Evolutionary conservation across 2,888 invertebrate species (phyloP).

Genomic region (Syrista parreyssii): DNA sequence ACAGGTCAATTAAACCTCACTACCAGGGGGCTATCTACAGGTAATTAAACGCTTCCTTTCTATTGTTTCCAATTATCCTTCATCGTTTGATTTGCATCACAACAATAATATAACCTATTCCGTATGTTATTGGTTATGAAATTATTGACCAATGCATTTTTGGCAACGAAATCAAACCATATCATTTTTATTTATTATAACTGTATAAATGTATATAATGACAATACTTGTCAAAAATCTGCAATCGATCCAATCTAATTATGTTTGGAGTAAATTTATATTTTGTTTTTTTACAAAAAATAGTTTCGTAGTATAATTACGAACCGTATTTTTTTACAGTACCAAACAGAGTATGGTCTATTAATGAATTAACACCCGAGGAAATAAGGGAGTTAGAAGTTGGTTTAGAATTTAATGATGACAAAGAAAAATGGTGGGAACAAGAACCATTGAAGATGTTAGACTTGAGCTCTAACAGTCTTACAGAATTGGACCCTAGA

Average conservation of each 20-base stretch:
- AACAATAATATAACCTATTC: constrained; percentile 8
- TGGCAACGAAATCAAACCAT: neutral
- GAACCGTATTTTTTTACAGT: constrained; percentile 67
- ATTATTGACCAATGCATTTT: neutral
- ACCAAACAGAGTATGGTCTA: constrained; percentile 79
- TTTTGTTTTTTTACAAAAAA: neutral
- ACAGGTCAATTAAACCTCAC: constrained; percentile 85
- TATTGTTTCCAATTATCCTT: constrained; percentile 3
- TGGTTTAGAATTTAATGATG: constrained; percentile 72
- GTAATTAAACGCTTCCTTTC: constrained; percentile 66
- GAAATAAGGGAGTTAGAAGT: constrained; percentile 68
- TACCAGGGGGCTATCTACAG: constrained; percentile 78
- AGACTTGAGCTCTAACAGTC: constrained; percentile 81
- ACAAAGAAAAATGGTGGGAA: constrained; percentile 85
- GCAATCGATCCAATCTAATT: neutral
- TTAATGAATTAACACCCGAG: constrained; percentile 76
- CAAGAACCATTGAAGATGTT: constrained; percentile 80
- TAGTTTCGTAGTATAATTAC: neutral
- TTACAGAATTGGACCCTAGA: constrained; percentile 74
- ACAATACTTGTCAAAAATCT: neutral
- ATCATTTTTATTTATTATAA: neutral
- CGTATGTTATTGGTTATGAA: neutral
- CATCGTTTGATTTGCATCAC: neutral
- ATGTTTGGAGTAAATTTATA: neutral
- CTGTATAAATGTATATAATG: neutral